phyloP scores from a whole-genome alignment of 2,797 vertebrate species.

The Ciconia nigra region DNA sequence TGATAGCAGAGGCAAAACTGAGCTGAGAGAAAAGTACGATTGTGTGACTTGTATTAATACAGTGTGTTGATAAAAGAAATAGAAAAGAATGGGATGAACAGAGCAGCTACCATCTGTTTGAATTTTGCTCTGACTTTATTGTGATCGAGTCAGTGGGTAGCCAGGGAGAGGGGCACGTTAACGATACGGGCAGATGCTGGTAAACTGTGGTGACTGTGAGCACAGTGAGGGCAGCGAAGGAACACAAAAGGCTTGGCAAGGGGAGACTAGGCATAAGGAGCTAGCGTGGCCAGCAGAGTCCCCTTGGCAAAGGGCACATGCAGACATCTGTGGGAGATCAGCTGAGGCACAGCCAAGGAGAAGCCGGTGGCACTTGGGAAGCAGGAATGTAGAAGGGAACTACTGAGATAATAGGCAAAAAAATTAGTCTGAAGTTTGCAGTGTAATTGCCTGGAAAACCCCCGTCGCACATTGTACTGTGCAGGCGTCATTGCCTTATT shows the following conservation, averaged over 20 bases:
- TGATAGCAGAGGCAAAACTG: background rate
- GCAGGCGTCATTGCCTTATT: background rate
- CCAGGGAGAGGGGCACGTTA: accelerated
- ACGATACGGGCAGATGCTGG: background rate
- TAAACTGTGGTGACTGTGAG: background rate
- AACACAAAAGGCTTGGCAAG: background rate
- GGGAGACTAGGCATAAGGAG: background rate
- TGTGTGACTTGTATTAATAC: background rate
- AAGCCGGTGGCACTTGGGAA: background rate
- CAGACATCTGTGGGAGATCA: background rate
- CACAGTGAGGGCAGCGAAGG: background rate
- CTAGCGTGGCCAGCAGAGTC: background rate
- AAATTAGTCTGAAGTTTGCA: background rate
- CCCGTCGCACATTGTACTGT: background rate
- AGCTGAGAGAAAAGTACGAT: background rate
- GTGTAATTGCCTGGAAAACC: slow-evolving; percentile 49
- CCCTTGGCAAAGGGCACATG: slow-evolving; percentile 12
- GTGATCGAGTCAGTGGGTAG: background rate
- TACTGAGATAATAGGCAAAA: slow-evolving; percentile 2
- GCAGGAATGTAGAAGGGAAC: background rate
- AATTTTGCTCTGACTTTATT: background rate
- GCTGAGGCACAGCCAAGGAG: slow-evolving; percentile 9
- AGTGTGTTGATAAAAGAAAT: background rate
- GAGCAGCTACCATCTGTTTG: background rate
- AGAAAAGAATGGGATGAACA: background rate